Evolutionary conservation across 2,888 invertebrate species (phyloP), one percentile per base, ranked within the genome.

Genomic region (Byasa hedistus): DNA sequence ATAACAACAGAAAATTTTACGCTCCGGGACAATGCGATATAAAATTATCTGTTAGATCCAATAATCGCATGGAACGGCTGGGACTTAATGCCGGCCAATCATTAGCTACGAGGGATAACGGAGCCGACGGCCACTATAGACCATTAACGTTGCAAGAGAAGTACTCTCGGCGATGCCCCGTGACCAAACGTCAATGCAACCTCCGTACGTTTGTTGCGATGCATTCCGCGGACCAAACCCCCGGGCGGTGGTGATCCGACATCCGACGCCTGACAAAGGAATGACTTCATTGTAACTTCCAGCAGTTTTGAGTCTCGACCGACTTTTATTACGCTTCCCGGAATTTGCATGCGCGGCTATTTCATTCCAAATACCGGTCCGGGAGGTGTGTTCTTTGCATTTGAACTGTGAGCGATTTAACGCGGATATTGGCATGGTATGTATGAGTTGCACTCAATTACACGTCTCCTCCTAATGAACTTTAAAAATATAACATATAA

Each of bases 11-110:
- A 85, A 86, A 88, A 89, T 89, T 87, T 91, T 90, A 89, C 91
- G 91, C 91, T 91, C 88, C 89, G 79, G 91, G 91, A 91, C 91
- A 91, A 91, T 91, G 86, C 90, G 86, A 90, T 89, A 89, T 91
- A 89, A 91, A 91, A 91, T 91, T 91, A 91, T 91, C 91, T 89
- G 91, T 89, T 91, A 90, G 91, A 91, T 89, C 91, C 91, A 91
- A 91, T 91, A 91, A 91, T 91, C 91, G 90, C 89, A 89, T 84
- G 84, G 87, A 87, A 89, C 90, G 85, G 89, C 79, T 87, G 82
- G 81, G 88, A 86, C 87, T 88, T 91, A 90, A 92, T 92, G 89
- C 89, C 84, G 86, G 90, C 86, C 91, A 91, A 91, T 92, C 91
- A 92, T 92, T 91, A 92, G 87, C 91, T 89, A 90, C 87, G 84